phyloP scores from a whole-genome alignment of 2,888 invertebrate genomes.

The Cosmia trapezina region DNA sequence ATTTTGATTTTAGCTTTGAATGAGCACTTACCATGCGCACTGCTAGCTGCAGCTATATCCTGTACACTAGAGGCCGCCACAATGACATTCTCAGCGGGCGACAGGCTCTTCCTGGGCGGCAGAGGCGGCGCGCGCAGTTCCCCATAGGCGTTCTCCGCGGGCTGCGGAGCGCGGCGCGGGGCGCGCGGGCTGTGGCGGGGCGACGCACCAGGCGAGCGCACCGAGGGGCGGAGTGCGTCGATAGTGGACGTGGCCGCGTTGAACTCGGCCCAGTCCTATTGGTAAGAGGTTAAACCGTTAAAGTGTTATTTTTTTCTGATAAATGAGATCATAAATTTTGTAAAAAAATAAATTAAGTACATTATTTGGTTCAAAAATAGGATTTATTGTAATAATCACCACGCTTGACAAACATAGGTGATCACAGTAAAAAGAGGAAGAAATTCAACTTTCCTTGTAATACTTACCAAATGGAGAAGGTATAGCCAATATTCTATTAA shows the following conservation, averaged over 20 bases:
- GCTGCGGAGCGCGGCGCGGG: constrained; percentile 66
- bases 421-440: not conserved
- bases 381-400: not conserved
- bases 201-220: constrained; percentile 90
- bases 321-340: too few species aligned
- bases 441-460: not conserved
- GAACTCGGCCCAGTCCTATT: constrained; percentile 91
- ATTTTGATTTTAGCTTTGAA: too few species aligned
- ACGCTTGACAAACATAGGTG: not conserved
- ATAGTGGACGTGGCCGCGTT: constrained; percentile 92
- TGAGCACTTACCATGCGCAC: constrained; percentile 69
- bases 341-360: too few species aligned
- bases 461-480: not conserved
- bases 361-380: not conserved
- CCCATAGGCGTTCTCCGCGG: constrained; percentile 85
- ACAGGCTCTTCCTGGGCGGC: constrained; percentile 91
- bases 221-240: constrained; percentile 87
- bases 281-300: not conserved
- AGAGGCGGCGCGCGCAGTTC: constrained; percentile 87
- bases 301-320: too few species aligned
- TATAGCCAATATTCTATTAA: not conserved
- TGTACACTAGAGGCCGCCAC: constrained; percentile 84
- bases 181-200: constrained; percentile 88
- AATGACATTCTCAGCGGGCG: constrained; percentile 82
- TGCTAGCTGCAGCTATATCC: constrained; percentile 80